Evolutionary conservation across 2,113 vertebrate genomes (phyloP), one percentile per base, ranked within the genome.

Genomic region (Odontesthes bonariensis): DNA sequence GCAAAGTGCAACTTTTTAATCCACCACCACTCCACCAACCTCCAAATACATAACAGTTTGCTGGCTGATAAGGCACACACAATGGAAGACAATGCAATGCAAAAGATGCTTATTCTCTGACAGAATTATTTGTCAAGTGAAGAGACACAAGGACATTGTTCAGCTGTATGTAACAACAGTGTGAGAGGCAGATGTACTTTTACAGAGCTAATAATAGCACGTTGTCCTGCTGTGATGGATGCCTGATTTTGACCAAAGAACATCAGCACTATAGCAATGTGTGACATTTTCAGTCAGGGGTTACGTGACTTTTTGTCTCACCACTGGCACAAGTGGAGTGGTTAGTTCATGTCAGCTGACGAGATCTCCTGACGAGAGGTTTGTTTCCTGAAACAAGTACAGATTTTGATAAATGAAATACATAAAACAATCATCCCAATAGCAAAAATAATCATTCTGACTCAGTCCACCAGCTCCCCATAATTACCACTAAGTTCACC

Each of bases 131-230:
- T 89, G 64, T 79, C 81, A 75, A 51, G 35, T 71, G 66, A 55
- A 46, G 49, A 17, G n/a, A 82, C 69, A 73, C 38, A 69, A 82
- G 75, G 72, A 88, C 82, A 84, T 64, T 55, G 52, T 75, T 83
- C 84, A 82, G 85, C 73, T 35, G 40, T 60, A 49, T 71, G 73
- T 75, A 38, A 49, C 66, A 73, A 59, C 82, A 77, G 40, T 75
- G 69, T 63, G 27, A 86, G 67, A 74, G 73, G 79, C 82, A 87
- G 76, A 91, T 85, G 83, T 56, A 75, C 73, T 87, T 89, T 91
- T 89, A 89, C 82, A 85, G 81, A 84, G 77, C 75, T 82, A 78
- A 88, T 90, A 89, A 87, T 81, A 81, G 82, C 81, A 84, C 75
- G 67, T 74, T 55, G 51, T 79, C 85, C 86, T 71, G 61, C 80